phyloP scores from a whole-genome alignment of 2,797 vertebrate genomes.

The Ctenosaura bakeri region DNA sequence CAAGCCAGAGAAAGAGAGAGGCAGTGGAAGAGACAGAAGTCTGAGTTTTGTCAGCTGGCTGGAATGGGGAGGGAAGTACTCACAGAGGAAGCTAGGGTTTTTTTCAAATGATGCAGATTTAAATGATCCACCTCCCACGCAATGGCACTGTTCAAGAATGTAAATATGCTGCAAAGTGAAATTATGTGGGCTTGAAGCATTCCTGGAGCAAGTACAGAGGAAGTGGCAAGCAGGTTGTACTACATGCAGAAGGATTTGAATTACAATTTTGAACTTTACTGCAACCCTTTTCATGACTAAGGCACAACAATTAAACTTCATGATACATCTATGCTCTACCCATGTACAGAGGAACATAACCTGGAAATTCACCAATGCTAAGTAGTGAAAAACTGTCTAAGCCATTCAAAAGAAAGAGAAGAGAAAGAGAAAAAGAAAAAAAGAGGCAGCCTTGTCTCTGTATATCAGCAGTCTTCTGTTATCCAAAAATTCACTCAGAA shows the following conservation, averaged over 20 bases:
- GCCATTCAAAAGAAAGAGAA: background rate
- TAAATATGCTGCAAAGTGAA: background rate
- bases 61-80: background rate
- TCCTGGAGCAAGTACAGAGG: background rate
- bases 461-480: background rate
- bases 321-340: background rate
- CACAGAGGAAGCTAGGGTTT: background rate
- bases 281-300: background rate
- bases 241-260: too few relatives aligned
- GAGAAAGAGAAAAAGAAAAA: rapidly evolving
- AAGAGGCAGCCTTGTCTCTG: background rate
- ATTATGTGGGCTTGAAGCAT: background rate
- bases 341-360: background rate
- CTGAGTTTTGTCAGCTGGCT: background rate
- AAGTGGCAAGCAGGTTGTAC: background rate
- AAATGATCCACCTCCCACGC: background rate
- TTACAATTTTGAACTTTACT: background rate
- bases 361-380: background rate
- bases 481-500: background rate
- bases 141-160: background rate
- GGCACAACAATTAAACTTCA: background rate
- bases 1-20: too few relatives aligned
- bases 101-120: background rate
- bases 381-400: background rate
- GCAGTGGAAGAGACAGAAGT: background rate